Percentiles rank a stretch among this genome's conserved stretches.
phyloP scores from a whole-genome alignment of 2,113 vertebrate genomes.

The Phyllostomus discolor region DNA sequence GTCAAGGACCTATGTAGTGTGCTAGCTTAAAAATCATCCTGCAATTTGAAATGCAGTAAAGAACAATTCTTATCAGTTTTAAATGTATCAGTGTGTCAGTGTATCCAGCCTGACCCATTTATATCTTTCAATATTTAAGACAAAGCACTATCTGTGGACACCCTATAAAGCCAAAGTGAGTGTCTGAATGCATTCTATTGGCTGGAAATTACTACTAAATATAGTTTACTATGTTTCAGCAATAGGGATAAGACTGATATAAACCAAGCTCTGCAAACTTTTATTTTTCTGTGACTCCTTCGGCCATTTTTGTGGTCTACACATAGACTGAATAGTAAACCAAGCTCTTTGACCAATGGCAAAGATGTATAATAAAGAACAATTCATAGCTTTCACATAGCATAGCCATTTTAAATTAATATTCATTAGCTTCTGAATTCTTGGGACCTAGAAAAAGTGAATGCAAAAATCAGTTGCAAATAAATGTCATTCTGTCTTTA shows the following conservation, averaged over 20 bases:
- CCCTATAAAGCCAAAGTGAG: neutral
- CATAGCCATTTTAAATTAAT: conserved; percentile 60
- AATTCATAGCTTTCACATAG: neutral
- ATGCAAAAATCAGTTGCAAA: conserved; percentile 34
- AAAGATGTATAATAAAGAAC: conserved; percentile 24
- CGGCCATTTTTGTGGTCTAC: neutral
- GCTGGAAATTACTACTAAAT: neutral
- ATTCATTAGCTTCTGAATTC: conserved; percentile 44
- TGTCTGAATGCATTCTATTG: neutral
- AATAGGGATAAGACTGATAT: neutral
- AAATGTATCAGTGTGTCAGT: neutral
- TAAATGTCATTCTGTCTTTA: conserved; percentile 1
- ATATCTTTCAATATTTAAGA: neutral
- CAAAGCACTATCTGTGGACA: neutral
- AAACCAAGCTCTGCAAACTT: neutral
- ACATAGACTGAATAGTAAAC: neutral
- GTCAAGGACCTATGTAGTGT: neutral
- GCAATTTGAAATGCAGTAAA: neutral
- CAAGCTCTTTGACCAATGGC: neutral
- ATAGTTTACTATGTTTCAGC: neutral
- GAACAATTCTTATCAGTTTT: neutral
- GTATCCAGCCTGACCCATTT: neutral
- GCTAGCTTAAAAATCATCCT: neutral
- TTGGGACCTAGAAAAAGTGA: neutral
- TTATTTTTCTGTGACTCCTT: neutral